Base-by-base conservation (phyloP, 2,888 invertebrate species). In the Ecliptopera silaceata region DNA sequence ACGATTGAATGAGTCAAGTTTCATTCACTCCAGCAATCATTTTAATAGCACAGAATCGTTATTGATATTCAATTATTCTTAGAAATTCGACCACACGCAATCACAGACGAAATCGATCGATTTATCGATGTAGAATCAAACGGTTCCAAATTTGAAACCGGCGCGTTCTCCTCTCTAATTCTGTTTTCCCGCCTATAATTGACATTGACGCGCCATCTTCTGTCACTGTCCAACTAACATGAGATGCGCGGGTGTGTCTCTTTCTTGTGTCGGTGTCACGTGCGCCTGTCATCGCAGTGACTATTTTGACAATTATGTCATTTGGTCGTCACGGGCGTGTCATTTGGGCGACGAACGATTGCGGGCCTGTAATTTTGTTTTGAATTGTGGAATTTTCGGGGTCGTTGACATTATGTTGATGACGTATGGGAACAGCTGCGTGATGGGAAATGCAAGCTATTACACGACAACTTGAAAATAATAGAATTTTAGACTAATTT, bases 301-400 rank as follows among this genome's bases (percentile, higher is more conserved):
- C 87, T 88, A 90, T 90, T 91, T 90, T 84, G 91, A 90, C 91
- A 90, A 91, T 91, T 91, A 91, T 91, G 91, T 91, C 91, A 90
- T 91, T 90, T 88, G 88, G 79, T 77, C 86, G 88, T 86, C 83
- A 84, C 84, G 84, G 88, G 85, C 83, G 84, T 88, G 88, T 90
- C 88, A 87, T 90, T 90, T 88, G 85, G 84, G 83, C 86, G 88
- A 86, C 86, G 86, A 86, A 80, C 87, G 86, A 85, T 88, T 85
- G 86, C 71, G 69, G 78, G 82, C 77, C 84, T 85, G 79, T 90
- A 88, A 90, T 91, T 90, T 89, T 79, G 86, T 87, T 75, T 84
- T 81, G 81, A 81, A 87, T 80, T 74, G 83, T 87, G 79, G 87
- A 84, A 84, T 86, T 82, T 79, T 74, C 61, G 71, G 72, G 89